A percentile compares a stretch with the other conserved stretches of the same genome.
These are phyloP conservation scores for Accipiter virgatus DNA, from an alignment of 2,113 vertebrate species.

Conservation along the genomic window DNA sequence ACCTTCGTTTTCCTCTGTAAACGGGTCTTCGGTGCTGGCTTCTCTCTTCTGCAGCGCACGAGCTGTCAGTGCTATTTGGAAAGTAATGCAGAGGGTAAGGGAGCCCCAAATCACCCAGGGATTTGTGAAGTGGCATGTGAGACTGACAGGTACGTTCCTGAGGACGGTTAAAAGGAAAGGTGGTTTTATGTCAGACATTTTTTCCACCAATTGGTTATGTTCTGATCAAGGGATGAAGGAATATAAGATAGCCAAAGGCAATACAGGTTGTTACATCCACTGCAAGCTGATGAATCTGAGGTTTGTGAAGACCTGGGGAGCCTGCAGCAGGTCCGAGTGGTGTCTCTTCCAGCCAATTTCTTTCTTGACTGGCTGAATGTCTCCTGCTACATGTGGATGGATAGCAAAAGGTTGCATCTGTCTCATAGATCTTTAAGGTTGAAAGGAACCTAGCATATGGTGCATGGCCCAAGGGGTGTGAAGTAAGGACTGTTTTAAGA, in stretches of 20 bases:
- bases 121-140: not conserved
- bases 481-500: not conserved
- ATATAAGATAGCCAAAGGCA: not conserved
- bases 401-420: not conserved
- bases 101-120: not conserved
- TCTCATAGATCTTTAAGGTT: not conserved
- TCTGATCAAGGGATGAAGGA: not conserved
- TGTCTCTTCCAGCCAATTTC: not conserved
- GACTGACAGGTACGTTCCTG: not conserved
- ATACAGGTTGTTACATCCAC: not conserved
- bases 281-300: not conserved
- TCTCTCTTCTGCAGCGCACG: not conserved
- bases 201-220: not conserved
- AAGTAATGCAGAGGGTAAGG: not conserved
- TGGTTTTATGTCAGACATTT: not conserved
- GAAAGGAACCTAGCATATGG: not conserved
- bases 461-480: not conserved
- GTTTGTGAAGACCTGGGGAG: not conserved
- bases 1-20: not conserved
- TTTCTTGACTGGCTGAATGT: not conserved
- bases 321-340: not conserved
- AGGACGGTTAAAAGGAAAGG: not conserved
- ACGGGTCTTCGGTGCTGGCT: not conserved
- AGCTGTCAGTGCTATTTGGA: not conserved
- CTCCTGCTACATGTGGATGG: fast-evolving